Evolutionary conservation across 2,797 vertebrate species (phyloP), one percentile per base, ranked within the genome.

Genomic region (Darevskia nairensis): DNA sequence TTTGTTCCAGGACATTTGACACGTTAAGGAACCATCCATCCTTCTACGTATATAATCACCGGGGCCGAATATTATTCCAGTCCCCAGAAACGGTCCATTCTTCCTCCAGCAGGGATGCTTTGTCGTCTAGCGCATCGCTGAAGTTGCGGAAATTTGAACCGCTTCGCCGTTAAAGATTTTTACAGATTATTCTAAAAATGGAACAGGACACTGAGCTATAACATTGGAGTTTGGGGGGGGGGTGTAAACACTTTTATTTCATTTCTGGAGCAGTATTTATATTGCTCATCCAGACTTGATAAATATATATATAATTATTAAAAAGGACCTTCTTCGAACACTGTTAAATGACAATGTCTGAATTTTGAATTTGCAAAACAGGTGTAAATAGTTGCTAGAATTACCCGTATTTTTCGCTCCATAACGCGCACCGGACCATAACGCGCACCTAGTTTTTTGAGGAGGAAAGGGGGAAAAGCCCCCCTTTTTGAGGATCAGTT

Each of bases 41-140:
- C 85, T 99, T 99, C 96, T 99, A 99, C 95, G 97, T 99, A 94
- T 99, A 99, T 97, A 99, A 99, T 93, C 99, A 99, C 95, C 97
- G 98, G 88, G 99, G 98, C 87, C 96, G 98, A 94, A 97, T 98
- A 94, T 95, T 99, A 86, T 99, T 99, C 96, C 96, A 96, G 93
- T 92, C 98, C 69, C 97, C 97, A 1, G 98, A 98, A 84, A 96
- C 97, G 91, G 97, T 98, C 94, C 96, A 97, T 72, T 95, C 95
- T 50, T 96, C 92, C 94, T 97, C 96, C 95, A 98, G 96, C 91
- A 97, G 97, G 95, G 98, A 98, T 94, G 97, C 97, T 55, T 96
- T 98, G 88, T 96, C 96, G 85, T 98, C 98, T 95, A 98, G 98
- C 94, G 97, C 98, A 8, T 96, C 97, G 64, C 94, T 99, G 94